These are phyloP conservation scores for Casuarius casuarius DNA, from an alignment of 2,113 vertebrate genomes.

Conservation along the genomic window DNA sequence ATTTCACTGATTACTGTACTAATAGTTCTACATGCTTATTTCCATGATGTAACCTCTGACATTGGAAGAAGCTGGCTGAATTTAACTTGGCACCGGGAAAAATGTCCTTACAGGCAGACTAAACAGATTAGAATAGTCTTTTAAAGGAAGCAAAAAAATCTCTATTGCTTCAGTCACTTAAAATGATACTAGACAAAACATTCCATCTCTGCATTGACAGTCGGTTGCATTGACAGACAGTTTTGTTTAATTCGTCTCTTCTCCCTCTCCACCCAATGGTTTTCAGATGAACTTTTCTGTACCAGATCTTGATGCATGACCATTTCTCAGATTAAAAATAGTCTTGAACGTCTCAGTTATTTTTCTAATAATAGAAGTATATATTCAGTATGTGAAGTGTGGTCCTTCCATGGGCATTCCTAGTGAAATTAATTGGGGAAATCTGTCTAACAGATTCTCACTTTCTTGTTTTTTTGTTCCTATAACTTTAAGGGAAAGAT, in stretches of 20 bases:
- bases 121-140: background rate
- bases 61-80: background rate
- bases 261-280: background rate
- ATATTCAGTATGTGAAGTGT: background rate
- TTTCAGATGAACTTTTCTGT: background rate
- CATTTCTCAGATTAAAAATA: background rate
- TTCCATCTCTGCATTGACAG: background rate
- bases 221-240: background rate
- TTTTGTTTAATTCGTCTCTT: background rate
- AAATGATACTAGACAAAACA: background rate
- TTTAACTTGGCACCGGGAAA: background rate
- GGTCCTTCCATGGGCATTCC: background rate
- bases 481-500: background rate
- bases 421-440: background rate
- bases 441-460: background rate
- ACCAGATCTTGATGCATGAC: background rate
- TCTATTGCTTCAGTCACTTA: background rate
- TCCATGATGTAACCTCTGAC: background rate
- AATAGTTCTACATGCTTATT: background rate
- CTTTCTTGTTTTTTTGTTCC: background rate
- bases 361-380: background rate
- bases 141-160: background rate
- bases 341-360: background rate
- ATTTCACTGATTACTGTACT: background rate
- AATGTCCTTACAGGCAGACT: background rate